Conservation (phyloP, 2,888 invertebrate species). For the Mimachlamys varia region DNA sequence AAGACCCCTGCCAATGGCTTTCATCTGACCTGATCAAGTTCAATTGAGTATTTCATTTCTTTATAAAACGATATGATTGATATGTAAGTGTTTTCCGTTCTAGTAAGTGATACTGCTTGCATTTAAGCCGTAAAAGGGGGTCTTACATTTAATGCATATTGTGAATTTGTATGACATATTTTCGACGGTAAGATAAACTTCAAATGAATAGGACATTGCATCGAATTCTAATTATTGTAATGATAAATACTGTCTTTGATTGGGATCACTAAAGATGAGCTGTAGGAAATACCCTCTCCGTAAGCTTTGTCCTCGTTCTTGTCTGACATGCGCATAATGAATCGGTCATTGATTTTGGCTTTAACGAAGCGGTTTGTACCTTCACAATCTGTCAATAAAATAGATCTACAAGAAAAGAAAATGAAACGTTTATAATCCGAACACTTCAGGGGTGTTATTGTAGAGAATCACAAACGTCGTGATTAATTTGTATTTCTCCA, state of each 20-base stretch:
- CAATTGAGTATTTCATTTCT: slow-evolving; percentile 24
- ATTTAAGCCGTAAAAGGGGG: not conserved
- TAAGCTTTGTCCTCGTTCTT: not conserved
- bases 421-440: slow-evolving; percentile 24
- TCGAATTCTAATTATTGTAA: slow-evolving; percentile 17
- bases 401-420: slow-evolving; percentile 17
- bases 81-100: not conserved
- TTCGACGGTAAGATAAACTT: slow-evolving; percentile 30
- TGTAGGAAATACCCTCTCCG: not conserved
- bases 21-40: not conserved
- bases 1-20: not conserved
- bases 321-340: slow-evolving; percentile 1
- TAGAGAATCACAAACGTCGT: slow-evolving; percentile 25
- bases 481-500: slow-evolving; percentile 26
- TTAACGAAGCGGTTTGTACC: slow-evolving; percentile 36
- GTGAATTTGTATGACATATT: slow-evolving; percentile 28
- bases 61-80: not conserved
- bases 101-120: not conserved
- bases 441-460: slow-evolving; percentile 13
- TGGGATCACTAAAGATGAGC: slow-evolving; percentile 31
- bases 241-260: slow-evolving; percentile 31
- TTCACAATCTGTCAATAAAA: slow-evolving; percentile 4
- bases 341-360: slow-evolving; percentile 19
- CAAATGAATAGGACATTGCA: not conserved
- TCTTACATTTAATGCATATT: not conserved